A percentile compares a stretch with the other conserved stretches of the same genome.
phyloP scores from a whole-genome alignment of 2,113 vertebrate genomes.

The Pelobates fuscus region DNA sequence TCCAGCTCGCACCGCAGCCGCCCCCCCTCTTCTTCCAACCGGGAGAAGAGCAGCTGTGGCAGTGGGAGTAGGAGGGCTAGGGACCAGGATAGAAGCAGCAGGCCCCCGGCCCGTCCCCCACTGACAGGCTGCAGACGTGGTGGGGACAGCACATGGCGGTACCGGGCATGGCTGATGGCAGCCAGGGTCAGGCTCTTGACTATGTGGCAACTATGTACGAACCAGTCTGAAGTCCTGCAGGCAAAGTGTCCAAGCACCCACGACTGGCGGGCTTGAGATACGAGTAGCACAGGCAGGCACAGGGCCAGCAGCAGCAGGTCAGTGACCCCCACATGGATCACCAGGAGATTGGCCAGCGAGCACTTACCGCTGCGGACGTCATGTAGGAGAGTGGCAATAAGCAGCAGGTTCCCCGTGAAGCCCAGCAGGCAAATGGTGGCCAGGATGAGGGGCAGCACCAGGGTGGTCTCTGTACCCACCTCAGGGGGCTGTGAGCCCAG shows the following conservation, averaged over 20 bases:
- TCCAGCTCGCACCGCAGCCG: slow-evolving; percentile 59
- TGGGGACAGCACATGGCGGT: slow-evolving; percentile 53
- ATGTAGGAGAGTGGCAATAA: slow-evolving; percentile 65
- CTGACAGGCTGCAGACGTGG: slow-evolving; percentile 35
- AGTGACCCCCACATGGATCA: slow-evolving; percentile 64
- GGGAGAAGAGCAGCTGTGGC: slow-evolving; percentile 69
- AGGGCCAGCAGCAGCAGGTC: slow-evolving; percentile 69
- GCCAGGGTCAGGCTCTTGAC: slow-evolving; percentile 75
- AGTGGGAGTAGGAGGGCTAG: slow-evolving; percentile 66
- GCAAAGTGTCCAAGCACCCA: slow-evolving; percentile 72
- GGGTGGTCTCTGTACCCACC: slow-evolving; percentile 57
- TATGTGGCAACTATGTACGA: slow-evolving; percentile 71
- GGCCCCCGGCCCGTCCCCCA: slow-evolving; percentile 57
- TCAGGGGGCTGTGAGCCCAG: slow-evolving; percentile 65
- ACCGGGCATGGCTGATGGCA: slow-evolving; percentile 62
- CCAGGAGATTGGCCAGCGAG: slow-evolving; percentile 65
- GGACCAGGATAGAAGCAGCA: slow-evolving; percentile 58
- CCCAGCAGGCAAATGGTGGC: slow-evolving; percentile 67
- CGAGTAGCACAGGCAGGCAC: slow-evolving; percentile 68
- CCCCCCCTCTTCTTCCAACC: slow-evolving; percentile 53
- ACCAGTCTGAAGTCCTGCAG: slow-evolving; percentile 75
- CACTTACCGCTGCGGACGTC: slow-evolving; percentile 62
- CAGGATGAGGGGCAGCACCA: slow-evolving; percentile 66
- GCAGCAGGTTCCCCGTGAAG: slow-evolving; percentile 68
- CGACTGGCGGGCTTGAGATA: slow-evolving; percentile 69